Base-by-base conservation (phyloP, 2,797 vertebrate genomes). In the Poecile montanus region DNA sequence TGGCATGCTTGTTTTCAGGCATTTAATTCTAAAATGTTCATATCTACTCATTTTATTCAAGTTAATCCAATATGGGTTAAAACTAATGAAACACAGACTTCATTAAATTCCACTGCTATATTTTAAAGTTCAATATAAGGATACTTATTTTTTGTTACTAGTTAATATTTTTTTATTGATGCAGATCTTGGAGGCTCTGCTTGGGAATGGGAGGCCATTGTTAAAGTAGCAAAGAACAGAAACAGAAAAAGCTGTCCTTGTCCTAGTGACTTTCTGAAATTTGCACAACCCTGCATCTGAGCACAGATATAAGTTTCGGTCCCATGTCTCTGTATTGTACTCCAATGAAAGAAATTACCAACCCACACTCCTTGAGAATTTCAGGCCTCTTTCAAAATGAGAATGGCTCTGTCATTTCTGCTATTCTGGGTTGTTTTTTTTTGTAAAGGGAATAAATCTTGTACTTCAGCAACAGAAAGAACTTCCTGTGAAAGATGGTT, bases 51-150 rank as follows among this genome's bases (percentile, higher is more conserved):
- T 34, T 88, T 88, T 32, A 78, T 61, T 85, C 54, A 83, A 89
- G 34, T 79, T 60, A 89, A 68, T 65, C 57, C 44, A 85, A 11
- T 83, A 32, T 48, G 36, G 12, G 25, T 75, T 89, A 56, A 93
- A 95, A 81, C 22, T 89, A 92, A 93, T 83, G 47, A 87, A 88
- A 92, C 75, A 10, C 84, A 89, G 75, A 13, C 62, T 78, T 47
- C 15, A 27, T 94, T 92, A 68, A 79, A 85, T 94, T 93, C 53
- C 44, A 66, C 1, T 3, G 65, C 22, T 65, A 3, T 56, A 68
- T 77, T 91, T 90, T 7, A 53, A 79, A 63, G 38, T 87, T 93
- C 44, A 63, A 14, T 36, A 6, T 32, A 61, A 60, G 19, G 32
- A 53, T 57, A 83, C 32, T 83, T 85, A 27, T 40, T 38, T 90